Percentiles rank a stretch among this genome's conserved stretches.
These are phyloP conservation scores for Scrobipalpa costella DNA, from an alignment of 2,888 invertebrate genomes.

Conservation along the genomic window DNA sequence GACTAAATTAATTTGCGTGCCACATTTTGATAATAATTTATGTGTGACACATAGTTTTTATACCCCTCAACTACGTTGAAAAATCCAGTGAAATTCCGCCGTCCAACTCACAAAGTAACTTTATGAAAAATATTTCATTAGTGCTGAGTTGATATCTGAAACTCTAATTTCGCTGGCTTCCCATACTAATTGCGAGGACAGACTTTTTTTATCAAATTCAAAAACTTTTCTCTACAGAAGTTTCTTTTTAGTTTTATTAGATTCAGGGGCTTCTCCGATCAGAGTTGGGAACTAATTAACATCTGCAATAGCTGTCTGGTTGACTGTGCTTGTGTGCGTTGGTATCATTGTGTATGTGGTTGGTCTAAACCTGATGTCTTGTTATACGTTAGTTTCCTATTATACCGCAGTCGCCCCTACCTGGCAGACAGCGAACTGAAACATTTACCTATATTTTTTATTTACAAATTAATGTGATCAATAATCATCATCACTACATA, in stretches of 20 bases:
- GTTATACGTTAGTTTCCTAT: too few relatives aligned
- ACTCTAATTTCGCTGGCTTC: conserved; percentile 6
- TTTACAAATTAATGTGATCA: too few relatives aligned
- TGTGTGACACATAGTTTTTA: background rate
- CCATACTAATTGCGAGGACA: conserved; percentile 16
- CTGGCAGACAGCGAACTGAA: too few relatives aligned
- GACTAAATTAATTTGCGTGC: too few relatives aligned
- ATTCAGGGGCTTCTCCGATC: conserved; percentile 9
- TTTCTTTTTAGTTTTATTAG: conserved; percentile 19
- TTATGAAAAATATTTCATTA: background rate
- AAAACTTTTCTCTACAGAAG: conserved; percentile 1
- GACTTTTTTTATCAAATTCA: conserved; percentile 16
- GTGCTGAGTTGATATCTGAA: background rate
- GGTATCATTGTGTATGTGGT: background rate
- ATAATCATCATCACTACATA: too few relatives aligned
- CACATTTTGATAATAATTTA: background rate
- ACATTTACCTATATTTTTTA: too few relatives aligned
- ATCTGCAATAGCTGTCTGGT: background rate
- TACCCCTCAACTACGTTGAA: background rate
- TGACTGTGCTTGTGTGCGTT: background rate
- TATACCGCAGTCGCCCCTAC: too few relatives aligned
- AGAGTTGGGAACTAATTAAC: conserved; percentile 20
- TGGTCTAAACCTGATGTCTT: background rate
- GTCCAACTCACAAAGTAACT: background rate
- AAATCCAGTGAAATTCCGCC: background rate